Conservation (phyloP, 1,140 invertebrate genomes). For the Eumeta japonica region DNA sequence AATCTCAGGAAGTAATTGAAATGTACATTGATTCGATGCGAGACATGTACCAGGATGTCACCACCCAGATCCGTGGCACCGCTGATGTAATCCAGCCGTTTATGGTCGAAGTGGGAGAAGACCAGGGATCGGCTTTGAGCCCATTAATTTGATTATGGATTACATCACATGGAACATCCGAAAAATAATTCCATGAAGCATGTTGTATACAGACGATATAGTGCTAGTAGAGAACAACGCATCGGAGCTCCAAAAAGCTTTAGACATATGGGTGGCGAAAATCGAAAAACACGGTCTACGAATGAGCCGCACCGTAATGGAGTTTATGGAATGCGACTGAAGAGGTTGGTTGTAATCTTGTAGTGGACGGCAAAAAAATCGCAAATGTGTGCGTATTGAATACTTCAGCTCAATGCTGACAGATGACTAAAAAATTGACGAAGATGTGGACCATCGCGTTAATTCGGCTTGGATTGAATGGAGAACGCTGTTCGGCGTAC, state of each 20-base stretch:
- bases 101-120: background rate
- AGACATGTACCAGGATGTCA: constrained; percentile 1
- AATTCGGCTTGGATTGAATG: background rate
- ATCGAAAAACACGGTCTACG: constrained; percentile 1
- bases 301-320: background rate
- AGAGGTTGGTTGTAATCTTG: too few species aligned
- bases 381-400: background rate
- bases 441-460: background rate
- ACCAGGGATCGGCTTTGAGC: constrained; percentile 1
- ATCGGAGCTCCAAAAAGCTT: background rate
- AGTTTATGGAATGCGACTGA: too few species aligned
- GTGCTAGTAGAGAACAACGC: background rate
- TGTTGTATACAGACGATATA: constrained; percentile 3
- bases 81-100: background rate
- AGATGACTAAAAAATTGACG: background rate
- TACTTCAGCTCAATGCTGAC: background rate
- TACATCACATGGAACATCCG: background rate
- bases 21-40: background rate
- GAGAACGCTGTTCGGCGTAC: background rate
- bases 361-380: too few species aligned
- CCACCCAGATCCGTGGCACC: background rate
- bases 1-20: background rate
- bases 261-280: background rate
- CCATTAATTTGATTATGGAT: constrained; percentile 1
- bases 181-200: background rate